These are phyloP conservation scores for Drosophila lutescens DNA, from an alignment of 2,888 invertebrate genomes.

Conservation along the genomic window DNA sequence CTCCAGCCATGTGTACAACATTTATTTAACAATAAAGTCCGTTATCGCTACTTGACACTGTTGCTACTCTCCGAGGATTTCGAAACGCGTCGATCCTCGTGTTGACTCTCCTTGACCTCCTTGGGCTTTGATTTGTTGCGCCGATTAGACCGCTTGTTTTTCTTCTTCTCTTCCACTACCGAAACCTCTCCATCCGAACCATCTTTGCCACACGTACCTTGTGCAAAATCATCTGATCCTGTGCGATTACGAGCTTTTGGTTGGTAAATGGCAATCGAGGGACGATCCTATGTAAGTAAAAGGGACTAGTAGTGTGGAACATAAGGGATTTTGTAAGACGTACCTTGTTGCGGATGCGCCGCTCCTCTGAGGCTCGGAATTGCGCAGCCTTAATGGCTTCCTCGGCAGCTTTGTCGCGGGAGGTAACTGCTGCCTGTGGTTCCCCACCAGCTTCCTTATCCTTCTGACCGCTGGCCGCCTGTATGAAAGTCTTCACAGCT, in stretches of 20 bases:
- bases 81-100: conserved; percentile 32
- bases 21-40: conserved; percentile 32
- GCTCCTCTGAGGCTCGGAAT: conserved; percentile 68
- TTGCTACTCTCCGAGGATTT: conserved; percentile 64
- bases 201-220: conserved; percentile 38
- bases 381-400: conserved; percentile 26
- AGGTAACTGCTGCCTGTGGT: conserved; percentile 7
- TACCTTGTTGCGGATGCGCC: conserved; percentile 84
- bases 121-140: conserved; percentile 55
- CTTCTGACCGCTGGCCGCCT: conserved; percentile 59
- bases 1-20: not conserved
- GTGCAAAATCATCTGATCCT: conserved; percentile 68
- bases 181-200: conserved; percentile 39
- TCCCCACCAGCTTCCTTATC: conserved; percentile 60
- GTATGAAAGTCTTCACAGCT: conserved; percentile 68
- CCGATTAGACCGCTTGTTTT: conserved; percentile 44
- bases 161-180: conserved; percentile 44
- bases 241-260: conserved; percentile 86
- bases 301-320: not conserved
- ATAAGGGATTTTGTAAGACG: not conserved
- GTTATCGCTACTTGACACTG: conserved; percentile 21
- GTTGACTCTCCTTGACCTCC: conserved; percentile 31
- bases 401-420: conserved; percentile 8
- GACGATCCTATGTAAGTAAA: conserved; percentile 88
- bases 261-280: conserved; percentile 94